phyloP scores from a whole-genome alignment of 2,113 vertebrate species.

The Pristiophorus japonicus region DNA sequence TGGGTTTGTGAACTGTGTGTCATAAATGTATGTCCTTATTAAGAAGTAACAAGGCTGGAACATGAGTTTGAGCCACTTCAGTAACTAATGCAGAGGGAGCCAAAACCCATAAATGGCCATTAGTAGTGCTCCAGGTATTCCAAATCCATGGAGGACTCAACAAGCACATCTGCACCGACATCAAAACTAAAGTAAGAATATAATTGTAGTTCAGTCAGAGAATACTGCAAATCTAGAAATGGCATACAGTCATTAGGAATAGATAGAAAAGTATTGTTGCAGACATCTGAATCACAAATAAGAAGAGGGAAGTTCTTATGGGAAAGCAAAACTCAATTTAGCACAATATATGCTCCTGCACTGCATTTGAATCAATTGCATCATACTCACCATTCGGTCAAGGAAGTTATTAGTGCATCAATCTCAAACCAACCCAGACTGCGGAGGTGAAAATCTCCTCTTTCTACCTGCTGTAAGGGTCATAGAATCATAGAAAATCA shows the following conservation, averaged over 20 bases:
- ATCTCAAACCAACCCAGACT: neutral
- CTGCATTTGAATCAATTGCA: neutral
- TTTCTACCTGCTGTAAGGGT: no score
- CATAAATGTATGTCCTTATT: constrained; percentile 18
- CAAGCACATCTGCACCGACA: neutral
- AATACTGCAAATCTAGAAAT: neutral
- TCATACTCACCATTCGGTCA: neutral
- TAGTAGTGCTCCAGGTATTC: neutral
- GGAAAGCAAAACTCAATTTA: neutral
- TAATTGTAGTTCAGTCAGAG: neutral
- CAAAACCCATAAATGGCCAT: neutral
- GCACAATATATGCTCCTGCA: neutral
- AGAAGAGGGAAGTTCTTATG: neutral
- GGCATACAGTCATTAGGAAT: neutral
- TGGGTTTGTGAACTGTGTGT: neutral
- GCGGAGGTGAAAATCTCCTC: neutral
- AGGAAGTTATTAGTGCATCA: neutral
- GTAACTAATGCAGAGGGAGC: neutral
- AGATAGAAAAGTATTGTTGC: neutral
- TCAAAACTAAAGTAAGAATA: neutral
- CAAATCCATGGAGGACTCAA: neutral
- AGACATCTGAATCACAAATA: neutral
- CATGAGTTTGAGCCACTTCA: neutral
- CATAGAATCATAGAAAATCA: no score
- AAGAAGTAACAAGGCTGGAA: neutral